Percentiles rank a stretch among this genome's conserved stretches.
Conservation (phyloP, 2,888 invertebrate species). For the Netelia melanura region DNA sequence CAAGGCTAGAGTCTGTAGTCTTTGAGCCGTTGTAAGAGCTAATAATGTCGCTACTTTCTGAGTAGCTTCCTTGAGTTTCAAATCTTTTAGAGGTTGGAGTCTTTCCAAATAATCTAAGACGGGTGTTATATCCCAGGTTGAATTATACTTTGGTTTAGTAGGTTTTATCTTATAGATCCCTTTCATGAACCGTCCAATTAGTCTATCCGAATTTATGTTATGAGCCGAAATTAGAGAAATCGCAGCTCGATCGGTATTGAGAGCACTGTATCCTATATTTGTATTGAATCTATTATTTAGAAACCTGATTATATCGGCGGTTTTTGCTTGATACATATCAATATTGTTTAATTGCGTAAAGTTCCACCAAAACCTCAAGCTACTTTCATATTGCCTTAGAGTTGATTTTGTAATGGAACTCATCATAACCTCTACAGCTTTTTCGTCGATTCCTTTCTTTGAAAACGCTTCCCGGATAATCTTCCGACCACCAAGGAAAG, state of each 20-base stretch:
- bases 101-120: conserved; percentile 59
- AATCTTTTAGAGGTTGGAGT: conserved; percentile 48
- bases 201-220: conserved; percentile 51
- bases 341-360: conserved; percentile 35
- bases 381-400: conserved; percentile 58
- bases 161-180: conserved; percentile 65
- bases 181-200: conserved; percentile 64
- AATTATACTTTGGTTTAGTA: conserved; percentile 58
- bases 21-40: conserved; percentile 67
- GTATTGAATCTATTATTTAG: conserved; percentile 51
- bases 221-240: conserved; percentile 59
- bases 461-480: conserved; percentile 57
- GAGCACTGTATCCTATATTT: conserved; percentile 36
- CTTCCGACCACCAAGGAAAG: conserved; percentile 68
- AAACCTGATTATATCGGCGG: conserved; percentile 54
- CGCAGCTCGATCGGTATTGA: conserved; percentile 59
- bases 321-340: conserved; percentile 46
- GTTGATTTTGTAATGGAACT: conserved; percentile 48
- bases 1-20: conserved; percentile 62
- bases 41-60: conserved; percentile 64
- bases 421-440: conserved; percentile 44
- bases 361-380: conserved; percentile 57
- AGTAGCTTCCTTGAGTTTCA: conserved; percentile 49
- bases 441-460: conserved; percentile 32
- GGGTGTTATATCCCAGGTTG: conserved; percentile 61